Conservation (phyloP, 1,140 invertebrate genomes). For the Drosophila virilis region DNA sequence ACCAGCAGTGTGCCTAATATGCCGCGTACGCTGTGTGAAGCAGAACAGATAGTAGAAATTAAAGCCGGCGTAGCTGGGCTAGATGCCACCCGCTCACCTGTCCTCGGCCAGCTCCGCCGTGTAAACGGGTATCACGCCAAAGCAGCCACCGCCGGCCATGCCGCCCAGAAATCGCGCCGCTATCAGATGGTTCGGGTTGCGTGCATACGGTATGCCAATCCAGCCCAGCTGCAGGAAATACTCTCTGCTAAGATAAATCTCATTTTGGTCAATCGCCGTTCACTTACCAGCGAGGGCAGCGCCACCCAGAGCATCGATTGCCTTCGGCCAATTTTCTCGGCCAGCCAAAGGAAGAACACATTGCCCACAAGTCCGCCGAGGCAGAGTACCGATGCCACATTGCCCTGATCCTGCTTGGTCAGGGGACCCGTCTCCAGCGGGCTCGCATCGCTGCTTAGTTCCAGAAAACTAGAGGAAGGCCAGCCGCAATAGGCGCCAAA, state of each 20-base stretch:
- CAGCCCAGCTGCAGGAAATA: conserved; percentile 63
- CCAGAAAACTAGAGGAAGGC: conserved; percentile 85
- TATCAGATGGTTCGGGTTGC: conserved; percentile 73
- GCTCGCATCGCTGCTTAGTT: conserved; percentile 77
- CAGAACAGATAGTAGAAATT: neutral
- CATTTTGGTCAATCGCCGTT: neutral
- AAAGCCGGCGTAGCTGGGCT: too few relatives aligned
- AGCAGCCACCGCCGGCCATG: conserved; percentile 83
- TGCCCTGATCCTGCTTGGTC: conserved; percentile 84
- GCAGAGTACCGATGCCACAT: conserved; percentile 85
- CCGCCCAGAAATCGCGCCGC: conserved; percentile 84
- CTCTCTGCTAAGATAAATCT: neutral
- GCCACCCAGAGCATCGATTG: conserved; percentile 60
- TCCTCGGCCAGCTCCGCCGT: conserved; percentile 84
- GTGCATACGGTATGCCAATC: conserved; percentile 83
- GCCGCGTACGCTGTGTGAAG: conserved; percentile 78
- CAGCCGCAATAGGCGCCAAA: conserved; percentile 83
- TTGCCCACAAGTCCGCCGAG: conserved; percentile 85
- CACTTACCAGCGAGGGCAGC: conserved; percentile 66
- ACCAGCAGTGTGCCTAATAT: conserved; percentile 85
- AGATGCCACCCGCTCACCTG: conserved; percentile 40
- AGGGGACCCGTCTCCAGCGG: conserved; percentile 67
- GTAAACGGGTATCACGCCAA: conserved; percentile 84
- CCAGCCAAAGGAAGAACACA: conserved; percentile 85
- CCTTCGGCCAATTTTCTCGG: conserved; percentile 84